phyloP scores from a whole-genome alignment of 2,888 invertebrate species.

The Lepidocyrtoides sp. region DNA sequence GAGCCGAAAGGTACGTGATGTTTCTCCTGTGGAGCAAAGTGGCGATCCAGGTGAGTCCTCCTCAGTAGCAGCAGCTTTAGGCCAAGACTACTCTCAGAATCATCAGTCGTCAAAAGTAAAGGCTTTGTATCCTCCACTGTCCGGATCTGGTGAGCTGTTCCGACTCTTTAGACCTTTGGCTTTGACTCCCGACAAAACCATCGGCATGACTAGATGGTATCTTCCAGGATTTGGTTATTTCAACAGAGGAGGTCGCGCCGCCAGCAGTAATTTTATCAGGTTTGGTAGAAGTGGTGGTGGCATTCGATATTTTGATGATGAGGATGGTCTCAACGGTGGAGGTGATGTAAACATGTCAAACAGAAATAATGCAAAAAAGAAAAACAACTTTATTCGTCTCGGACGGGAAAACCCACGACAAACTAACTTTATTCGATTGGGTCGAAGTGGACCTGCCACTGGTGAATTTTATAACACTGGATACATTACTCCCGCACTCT shows the following conservation, averaged over 20 bases:
- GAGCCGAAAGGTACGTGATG: slow-evolving; percentile 45
- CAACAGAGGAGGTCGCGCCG: slow-evolving; percentile 82
- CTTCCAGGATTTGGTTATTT: slow-evolving; percentile 77
- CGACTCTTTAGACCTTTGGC: slow-evolving; percentile 69
- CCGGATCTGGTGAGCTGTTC: slow-evolving; percentile 72
- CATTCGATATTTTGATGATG: slow-evolving; percentile 37
- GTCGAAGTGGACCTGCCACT: slow-evolving; percentile 79
- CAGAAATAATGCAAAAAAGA: slow-evolving; percentile 81
- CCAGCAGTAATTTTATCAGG: slow-evolving; percentile 84
- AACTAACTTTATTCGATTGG: slow-evolving; percentile 85
- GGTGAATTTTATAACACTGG: slow-evolving; percentile 67
- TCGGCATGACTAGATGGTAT: slow-evolving; percentile 75
- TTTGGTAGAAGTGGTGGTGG: slow-evolving; percentile 80
- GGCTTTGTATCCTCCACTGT: slow-evolving; percentile 43
- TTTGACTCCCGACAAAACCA: slow-evolving; percentile 64
- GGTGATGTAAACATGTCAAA: slow-evolving; percentile 20
- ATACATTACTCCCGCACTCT: slow-evolving; percentile 72
- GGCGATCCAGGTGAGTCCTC: slow-evolving; percentile 29
- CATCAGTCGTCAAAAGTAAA: slow-evolving; percentile 48
- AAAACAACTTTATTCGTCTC: slow-evolving; percentile 85
- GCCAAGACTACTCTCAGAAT: slow-evolving; percentile 21
- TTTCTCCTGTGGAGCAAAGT: slow-evolving; percentile 5
- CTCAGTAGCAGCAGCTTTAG: background rate
- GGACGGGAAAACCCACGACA: slow-evolving; percentile 84
- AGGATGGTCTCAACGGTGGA: slow-evolving; percentile 21